Percentiles rank a stretch among this genome's conserved stretches.
Conservation (phyloP, 1,140 invertebrate species). For the Sarcophaga bullata region DNA sequence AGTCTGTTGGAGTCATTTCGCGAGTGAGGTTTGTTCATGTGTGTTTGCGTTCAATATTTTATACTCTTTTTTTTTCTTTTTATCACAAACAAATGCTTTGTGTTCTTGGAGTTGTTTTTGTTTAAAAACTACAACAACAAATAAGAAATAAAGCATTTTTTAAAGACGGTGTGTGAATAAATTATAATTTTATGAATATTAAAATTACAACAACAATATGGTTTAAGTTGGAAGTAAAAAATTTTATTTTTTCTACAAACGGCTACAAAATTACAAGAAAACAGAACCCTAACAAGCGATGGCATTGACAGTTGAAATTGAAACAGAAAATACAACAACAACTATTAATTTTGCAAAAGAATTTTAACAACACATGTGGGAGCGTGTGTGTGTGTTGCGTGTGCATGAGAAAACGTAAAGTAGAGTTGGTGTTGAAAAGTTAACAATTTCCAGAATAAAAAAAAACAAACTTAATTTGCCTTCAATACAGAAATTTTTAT, state of each 20-base stretch:
- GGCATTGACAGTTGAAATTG: not conserved
- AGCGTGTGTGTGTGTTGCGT: not conserved
- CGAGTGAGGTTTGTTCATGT: slow-evolving; percentile 17
- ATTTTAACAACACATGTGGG: not conserved
- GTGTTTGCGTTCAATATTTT: not conserved
- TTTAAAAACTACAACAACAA: not conserved
- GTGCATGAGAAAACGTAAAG: not conserved
- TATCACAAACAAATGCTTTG: no score
- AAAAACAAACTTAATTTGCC: no score
- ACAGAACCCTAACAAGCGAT: not conserved
- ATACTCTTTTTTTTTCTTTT: no score
- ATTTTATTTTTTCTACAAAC: no score
- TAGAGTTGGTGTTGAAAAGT: no score
- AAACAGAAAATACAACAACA: not conserved
- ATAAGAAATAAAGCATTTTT: not conserved
- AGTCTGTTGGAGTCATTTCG: slow-evolving; percentile 20
- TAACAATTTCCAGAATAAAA: no score
- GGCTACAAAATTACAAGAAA: no score
- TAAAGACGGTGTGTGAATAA: not conserved
- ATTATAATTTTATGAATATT: not conserved
- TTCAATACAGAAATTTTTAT: not conserved
- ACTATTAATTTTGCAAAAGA: not conserved
- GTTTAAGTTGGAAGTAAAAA: no score
- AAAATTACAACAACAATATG: no score
- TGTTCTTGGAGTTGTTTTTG: no score